These are phyloP conservation scores for Biston stratarius DNA, from an alignment of 2,888 invertebrate species.

Conservation along the genomic window DNA sequence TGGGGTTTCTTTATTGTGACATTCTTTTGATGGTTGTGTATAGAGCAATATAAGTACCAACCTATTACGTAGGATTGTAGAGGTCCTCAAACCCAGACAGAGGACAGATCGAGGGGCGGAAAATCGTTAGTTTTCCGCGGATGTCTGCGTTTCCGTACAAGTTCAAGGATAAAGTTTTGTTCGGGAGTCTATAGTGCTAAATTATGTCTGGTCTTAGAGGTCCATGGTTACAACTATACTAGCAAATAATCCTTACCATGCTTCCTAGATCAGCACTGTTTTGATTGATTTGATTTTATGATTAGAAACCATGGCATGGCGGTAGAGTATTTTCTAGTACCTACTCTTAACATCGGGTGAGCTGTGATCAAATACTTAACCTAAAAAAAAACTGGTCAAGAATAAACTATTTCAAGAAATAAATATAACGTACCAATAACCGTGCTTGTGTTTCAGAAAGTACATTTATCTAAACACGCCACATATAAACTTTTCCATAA, in stretches of 20 bases:
- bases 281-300: too few species aligned
- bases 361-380: too few species aligned
- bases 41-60: neutral
- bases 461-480: neutral
- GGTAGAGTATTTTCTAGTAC: too few species aligned
- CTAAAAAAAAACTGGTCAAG: too few species aligned
- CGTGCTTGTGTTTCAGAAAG: too few species aligned
- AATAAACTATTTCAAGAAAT: too few species aligned
- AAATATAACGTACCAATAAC: neutral
- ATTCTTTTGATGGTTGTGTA: too few species aligned
- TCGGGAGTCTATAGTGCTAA: neutral
- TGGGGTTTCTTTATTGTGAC: too few species aligned
- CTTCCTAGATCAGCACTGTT: too few species aligned
- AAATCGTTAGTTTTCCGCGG: neutral
- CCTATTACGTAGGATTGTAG: neutral
- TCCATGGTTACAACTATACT: neutral
- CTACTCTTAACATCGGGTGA: too few species aligned
- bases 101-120: neutral
- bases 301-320: too few species aligned
- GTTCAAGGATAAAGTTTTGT: constrained; percentile 2
- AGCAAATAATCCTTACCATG: too few species aligned
- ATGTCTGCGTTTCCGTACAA: neutral
- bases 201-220: neutral
- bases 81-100: neutral
- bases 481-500: neutral